phyloP scores from a whole-genome alignment of 2,113 vertebrate species.

The Trematomus loennbergii region DNA sequence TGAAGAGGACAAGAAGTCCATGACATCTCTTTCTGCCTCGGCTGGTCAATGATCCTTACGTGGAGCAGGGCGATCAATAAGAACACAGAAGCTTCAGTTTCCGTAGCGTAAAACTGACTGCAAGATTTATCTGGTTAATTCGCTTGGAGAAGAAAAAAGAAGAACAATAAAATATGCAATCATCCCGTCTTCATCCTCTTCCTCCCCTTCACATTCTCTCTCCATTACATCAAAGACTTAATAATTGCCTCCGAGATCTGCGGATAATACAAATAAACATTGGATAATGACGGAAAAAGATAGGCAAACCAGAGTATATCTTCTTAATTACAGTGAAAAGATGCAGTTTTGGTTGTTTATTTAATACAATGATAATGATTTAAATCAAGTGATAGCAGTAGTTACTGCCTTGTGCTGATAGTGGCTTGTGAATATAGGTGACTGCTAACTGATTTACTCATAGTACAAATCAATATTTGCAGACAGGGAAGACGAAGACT shows the following conservation, averaged over 20 bases:
- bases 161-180: slow-evolving; percentile 70
- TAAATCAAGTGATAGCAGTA: slow-evolving; percentile 23
- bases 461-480: background rate
- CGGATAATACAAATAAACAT: slow-evolving; percentile 43
- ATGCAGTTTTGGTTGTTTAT: slow-evolving; percentile 25
- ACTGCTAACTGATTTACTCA: background rate
- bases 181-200: slow-evolving; percentile 12
- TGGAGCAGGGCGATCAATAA: slow-evolving; percentile 71
- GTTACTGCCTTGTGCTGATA: slow-evolving; percentile 7
- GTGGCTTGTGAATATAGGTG: background rate
- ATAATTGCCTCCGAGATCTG: slow-evolving; percentile 42
- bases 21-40: slow-evolving; percentile 63
- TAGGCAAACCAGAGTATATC: slow-evolving; percentile 15
- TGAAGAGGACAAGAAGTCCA: slow-evolving; percentile 42
- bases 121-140: slow-evolving; percentile 83
- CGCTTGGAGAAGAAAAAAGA: slow-evolving; percentile 52
- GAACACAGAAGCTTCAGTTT: slow-evolving; percentile 68
- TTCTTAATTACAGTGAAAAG: slow-evolving; percentile 16
- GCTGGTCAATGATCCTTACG: slow-evolving; percentile 69
- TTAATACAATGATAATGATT: slow-evolving; percentile 39
- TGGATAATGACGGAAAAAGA: slow-evolving; percentile 30
- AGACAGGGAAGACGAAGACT: background rate
- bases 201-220: slow-evolving; percentile 25
- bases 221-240: slow-evolving; percentile 54
- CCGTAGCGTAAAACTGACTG: slow-evolving; percentile 69